Base-by-base conservation (phyloP, 2,888 invertebrate genomes). In the Elysia crispata region DNA sequence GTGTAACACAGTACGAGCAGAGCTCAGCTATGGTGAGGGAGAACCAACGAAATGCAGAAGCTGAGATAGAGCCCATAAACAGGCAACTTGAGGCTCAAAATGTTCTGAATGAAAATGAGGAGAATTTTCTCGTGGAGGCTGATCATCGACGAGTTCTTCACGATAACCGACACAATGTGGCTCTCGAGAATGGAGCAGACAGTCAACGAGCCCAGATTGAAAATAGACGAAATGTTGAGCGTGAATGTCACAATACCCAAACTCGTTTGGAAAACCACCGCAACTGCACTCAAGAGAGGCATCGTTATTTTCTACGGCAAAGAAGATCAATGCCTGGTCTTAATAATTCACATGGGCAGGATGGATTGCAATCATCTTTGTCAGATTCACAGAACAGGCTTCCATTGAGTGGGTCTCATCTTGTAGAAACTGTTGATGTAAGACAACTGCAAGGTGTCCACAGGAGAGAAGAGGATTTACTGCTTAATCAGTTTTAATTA, bases 21-120 rank as follows among this genome's bases (percentile, higher is more conserved):
- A n/a, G 41, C 41, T 41, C 41, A 3, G 41, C 41, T 6, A 41
- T 41, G 41, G 64, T 67, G 13, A 30, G 73, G 3, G 79, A 74
- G 50, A 80, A 76, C 62, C 72, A 74, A 49, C 70, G 41, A 72
- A 73, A 73, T 50, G 79, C 69, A 18, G 74, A 72, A 13, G 33
- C 60, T 30, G 79, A 79, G 54, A 64, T 70, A 30, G 80, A 80
- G 49, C 81, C 77, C 15, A 25, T 80, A 31, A 83, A 78, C 54
- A 73, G 78, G 33, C 79, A 79, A 41, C 41, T 77, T n/a, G 83
- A 83, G 73, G 75, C 73, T n/a, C 85, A 84, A 70, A 85, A 84
- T 66, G 73, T 80, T 41, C 83, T 84, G 23, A 85, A 85, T 82
- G 86, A 85, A 81, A 84, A 84, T 78, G 85, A 85, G 78, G 85